Evolutionary conservation across 2,888 invertebrate genomes (phyloP), one percentile per base, ranked within the genome.

Genomic region (Apoda limacodes): DNA sequence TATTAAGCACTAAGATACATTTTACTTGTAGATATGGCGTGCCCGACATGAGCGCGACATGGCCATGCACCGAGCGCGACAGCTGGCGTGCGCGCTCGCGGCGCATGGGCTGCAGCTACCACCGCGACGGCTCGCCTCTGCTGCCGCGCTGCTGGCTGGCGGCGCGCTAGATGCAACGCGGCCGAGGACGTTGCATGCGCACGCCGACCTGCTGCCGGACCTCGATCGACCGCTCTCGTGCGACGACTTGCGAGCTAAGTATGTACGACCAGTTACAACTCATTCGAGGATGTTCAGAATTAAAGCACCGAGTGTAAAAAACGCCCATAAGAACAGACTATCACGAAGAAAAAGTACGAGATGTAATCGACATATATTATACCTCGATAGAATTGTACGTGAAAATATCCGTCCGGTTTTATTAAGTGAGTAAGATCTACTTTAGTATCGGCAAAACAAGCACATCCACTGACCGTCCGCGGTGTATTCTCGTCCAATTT

Each of bases 31-130:
- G 71, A 81, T 95, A 42, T 95, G 95, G 94, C 93, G 94, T 58
- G 92, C 93, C 25, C 89, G 92, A 50, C 90, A 95, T 61, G 94
- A 96, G 62, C 83, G 96, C 48, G 94, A 95, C 64, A 87, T 94
- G 70, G 92, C 95, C 1, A 83, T 89, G 48, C 82, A 93, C 52
- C 85, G 92, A 53, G 91, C 94, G 50, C 87, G 92, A 36, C 92
- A 94, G 63, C 76, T 96, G 52, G 92, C 95, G 56, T 91, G 90
- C 60, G 89, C 92, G 57, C 83, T 94, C 72, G 92, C 92, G 65
- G 86, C 87, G 37, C 89, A 92, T 66, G 93, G 92, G 46, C 87
- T 93, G 59, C 88, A 89, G 56, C 88, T 91, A 42, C 89, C 88
- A 42, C 88, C 89, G 50, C 83, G 87, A 54, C 84, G 85, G 41